phyloP scores from a whole-genome alignment of 2,113 vertebrate species.

The Hipposideros armiger region DNA sequence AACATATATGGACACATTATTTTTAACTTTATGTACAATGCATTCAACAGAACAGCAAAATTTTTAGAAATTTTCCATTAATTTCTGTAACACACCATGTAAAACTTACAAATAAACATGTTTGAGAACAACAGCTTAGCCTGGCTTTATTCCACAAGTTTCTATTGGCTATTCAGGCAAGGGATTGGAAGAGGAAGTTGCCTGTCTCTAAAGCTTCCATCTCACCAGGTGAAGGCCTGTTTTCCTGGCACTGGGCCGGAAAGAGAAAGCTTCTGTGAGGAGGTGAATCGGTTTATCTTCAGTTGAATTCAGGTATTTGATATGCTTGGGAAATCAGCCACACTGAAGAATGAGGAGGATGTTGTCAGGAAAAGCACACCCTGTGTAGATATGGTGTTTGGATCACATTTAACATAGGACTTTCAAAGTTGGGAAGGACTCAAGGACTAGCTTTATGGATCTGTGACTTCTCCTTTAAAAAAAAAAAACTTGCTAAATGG shows the following conservation, averaged over 20 bases:
- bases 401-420: background rate
- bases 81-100: constrained; percentile 98
- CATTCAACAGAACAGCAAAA: constrained; percentile 90
- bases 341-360: background rate
- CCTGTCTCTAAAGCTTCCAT: background rate
- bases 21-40: constrained; percentile 97
- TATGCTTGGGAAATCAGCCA: background rate
- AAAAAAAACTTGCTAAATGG: background rate
- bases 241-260: background rate
- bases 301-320: background rate
- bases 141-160: constrained; percentile 70
- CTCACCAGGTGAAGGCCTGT: background rate
- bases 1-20: constrained; percentile 95
- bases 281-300: background rate
- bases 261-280: background rate
- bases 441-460: background rate
- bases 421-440: background rate
- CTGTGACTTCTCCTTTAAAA: background rate
- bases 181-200: background rate
- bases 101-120: constrained; percentile 99
- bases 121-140: constrained; percentile 88
- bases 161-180: background rate
- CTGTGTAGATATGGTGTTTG: background rate
- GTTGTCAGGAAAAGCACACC: background rate
- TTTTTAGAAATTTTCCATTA: constrained; percentile 96